Evolutionary conservation across 2,797 vertebrate species (phyloP), one percentile per base, ranked within the genome.

Genomic region (Danionella dracula): DNA sequence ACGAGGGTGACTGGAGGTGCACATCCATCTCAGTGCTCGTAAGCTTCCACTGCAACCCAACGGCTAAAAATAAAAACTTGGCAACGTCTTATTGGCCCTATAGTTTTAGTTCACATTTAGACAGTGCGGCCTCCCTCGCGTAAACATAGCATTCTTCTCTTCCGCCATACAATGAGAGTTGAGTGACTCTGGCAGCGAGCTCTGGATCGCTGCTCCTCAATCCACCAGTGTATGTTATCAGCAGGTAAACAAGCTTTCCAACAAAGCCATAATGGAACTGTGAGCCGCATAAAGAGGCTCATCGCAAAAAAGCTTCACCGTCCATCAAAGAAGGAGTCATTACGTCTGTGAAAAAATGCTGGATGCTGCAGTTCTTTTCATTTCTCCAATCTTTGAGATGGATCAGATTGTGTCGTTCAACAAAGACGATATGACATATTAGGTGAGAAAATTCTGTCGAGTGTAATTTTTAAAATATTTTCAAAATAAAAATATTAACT

Each of bases 141-240:
- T 89, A 89, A 89, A 90, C 88, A 87, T 87, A 82, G 84, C 87
- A 90, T 92, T 90, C 89, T 92, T 90, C 84, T 83, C 85, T 80
- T 87, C 79, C 51, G 70, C 84, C 82, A 84, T 84, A 91, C 90
- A 92, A 92, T 92, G 88, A 88, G 89, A 90, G 87, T 88, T 87
- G 89, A 89, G 88, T 89, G 89, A 91, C 87, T 90, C 88, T 92
- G 90, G 90, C 90, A 91, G 86, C 84, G 85, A 81, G 87, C 88
- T 88, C 87, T 91, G 90, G 90, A 91, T 89, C 85, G 87, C 82
- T 87, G 87, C 86, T 90, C 86, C 88, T 87, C 86, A 88, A 92
- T 90, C 88, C 90, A 90, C 88, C 88, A 88, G 89, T 90, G 87
- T 90, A 90, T 92, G 90, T 92, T 92, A 91, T 92, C 89, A 92